Percentiles rank a stretch among this genome's conserved stretches.
These are phyloP conservation scores for Drosophila parvula DNA, from an alignment of 1,140 invertebrate species.

Conservation along the genomic window DNA sequence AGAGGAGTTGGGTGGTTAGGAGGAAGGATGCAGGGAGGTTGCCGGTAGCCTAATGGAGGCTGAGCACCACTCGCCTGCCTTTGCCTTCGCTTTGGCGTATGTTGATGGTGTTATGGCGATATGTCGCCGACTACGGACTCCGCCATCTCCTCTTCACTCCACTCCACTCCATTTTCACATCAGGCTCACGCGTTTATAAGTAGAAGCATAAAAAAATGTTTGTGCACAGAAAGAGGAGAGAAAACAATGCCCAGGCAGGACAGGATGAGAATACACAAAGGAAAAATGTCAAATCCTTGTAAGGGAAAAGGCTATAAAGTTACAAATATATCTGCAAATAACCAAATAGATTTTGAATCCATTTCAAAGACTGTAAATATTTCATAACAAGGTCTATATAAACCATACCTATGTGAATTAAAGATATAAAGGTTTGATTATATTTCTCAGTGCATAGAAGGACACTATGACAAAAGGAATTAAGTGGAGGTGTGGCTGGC, in stretches of 20 bases:
- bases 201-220: conserved; percentile 72
- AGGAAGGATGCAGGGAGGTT: conserved; percentile 1
- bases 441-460: conserved; percentile 10
- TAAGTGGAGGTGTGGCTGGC: conserved; percentile 6
- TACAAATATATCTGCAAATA: background rate
- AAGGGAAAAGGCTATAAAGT: background rate
- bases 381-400: no score
- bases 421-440: background rate
- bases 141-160: background rate
- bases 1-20: conserved; percentile 29
- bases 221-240: conserved; percentile 51
- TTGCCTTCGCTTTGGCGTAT: conserved; percentile 57
- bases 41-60: conserved; percentile 15
- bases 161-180: conserved; percentile 15
- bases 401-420: no score
- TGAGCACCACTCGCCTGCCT: conserved; percentile 32
- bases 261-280: conserved; percentile 26
- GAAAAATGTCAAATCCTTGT: conserved; percentile 1
- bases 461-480: conserved; percentile 26
- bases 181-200: conserved; percentile 62
- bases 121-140: conserved; percentile 67
- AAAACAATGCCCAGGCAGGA: conserved; percentile 60
- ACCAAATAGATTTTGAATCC: background rate
- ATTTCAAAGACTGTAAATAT: background rate
- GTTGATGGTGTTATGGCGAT: conserved; percentile 81